phyloP scores from a whole-genome alignment of 2,888 invertebrate genomes.

The Hoplodrina ambigua region DNA sequence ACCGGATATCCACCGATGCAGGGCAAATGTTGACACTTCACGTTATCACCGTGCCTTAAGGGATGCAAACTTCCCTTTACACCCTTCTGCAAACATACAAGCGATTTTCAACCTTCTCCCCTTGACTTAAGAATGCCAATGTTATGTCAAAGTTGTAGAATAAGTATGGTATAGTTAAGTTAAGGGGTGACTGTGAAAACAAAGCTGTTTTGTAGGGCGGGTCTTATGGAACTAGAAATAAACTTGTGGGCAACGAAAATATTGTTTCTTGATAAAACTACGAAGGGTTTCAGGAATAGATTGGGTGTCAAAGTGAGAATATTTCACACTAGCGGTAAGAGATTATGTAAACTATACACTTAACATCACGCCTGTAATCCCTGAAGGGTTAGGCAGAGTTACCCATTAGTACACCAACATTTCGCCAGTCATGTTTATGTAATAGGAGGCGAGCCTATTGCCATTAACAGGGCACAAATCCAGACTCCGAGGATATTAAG shows the following conservation, averaged over 20 bases:
- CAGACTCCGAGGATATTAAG: no score
- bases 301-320: constrained; percentile 25
- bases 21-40: constrained; percentile 81
- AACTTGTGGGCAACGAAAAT: constrained; percentile 57
- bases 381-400: no score
- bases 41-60: constrained; percentile 76
- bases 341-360: constrained; percentile 4
- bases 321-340: constrained; percentile 28
- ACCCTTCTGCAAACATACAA: constrained; percentile 24
- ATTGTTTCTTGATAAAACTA: constrained; percentile 59
- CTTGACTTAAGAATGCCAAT: constrained; percentile 3
- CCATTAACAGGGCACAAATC: no score
- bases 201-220: constrained; percentile 65
- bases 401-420: no score
- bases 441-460: no score
- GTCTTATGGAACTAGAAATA: constrained; percentile 57
- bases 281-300: constrained; percentile 39
- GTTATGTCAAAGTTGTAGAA: constrained; percentile 8
- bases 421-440: no score
- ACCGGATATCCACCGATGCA: constrained; percentile 76
- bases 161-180: constrained; percentile 41
- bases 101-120: constrained; percentile 49
- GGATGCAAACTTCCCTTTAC: constrained; percentile 47
- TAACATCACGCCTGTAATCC: no score
- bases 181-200: constrained; percentile 74